Conservation (phyloP, 2,888 invertebrate species). For the Phasia obesa region DNA sequence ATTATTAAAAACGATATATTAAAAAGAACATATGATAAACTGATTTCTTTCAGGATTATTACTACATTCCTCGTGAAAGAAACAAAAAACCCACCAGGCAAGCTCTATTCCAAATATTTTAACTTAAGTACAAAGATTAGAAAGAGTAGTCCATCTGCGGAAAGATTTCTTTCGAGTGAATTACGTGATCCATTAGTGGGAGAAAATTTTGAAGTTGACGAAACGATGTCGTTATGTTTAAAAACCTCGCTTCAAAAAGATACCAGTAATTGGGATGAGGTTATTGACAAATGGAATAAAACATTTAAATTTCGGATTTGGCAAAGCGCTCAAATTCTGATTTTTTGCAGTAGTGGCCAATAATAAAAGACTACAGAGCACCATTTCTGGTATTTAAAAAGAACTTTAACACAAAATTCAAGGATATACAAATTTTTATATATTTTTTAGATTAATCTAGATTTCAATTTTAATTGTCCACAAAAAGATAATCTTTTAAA, state of each 20-base stretch:
- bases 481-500: slow-evolving; percentile 66
- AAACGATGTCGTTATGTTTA: slow-evolving; percentile 61
- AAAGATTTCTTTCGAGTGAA: slow-evolving; percentile 44
- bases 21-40: slow-evolving; percentile 39
- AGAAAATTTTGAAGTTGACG: slow-evolving; percentile 53
- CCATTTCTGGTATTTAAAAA: too few species aligned
- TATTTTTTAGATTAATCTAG: slow-evolving; percentile 61
- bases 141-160: slow-evolving; percentile 23
- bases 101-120: slow-evolving; percentile 46
- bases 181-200: slow-evolving; percentile 52
- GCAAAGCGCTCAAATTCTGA: slow-evolving; percentile 40
- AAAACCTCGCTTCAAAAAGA: slow-evolving; percentile 57
- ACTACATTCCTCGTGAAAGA: slow-evolving; percentile 41
- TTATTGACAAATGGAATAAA: too few species aligned
- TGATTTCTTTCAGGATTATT: slow-evolving; percentile 40
- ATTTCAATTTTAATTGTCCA: slow-evolving; percentile 66
- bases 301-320: slow-evolving; percentile 43
- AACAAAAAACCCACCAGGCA: slow-evolving; percentile 49
- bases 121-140: slow-evolving; percentile 44
- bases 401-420: slow-evolving; percentile 55
- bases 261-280: slow-evolving; percentile 52
- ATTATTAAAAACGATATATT: slow-evolving; percentile 52
- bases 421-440: slow-evolving; percentile 27
- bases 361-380: slow-evolving; percentile 59
- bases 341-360: slow-evolving; percentile 59